Evolutionary conservation across 1,140 invertebrate genomes (phyloP).

Genomic region (Hypsibius dujardini): DNA sequence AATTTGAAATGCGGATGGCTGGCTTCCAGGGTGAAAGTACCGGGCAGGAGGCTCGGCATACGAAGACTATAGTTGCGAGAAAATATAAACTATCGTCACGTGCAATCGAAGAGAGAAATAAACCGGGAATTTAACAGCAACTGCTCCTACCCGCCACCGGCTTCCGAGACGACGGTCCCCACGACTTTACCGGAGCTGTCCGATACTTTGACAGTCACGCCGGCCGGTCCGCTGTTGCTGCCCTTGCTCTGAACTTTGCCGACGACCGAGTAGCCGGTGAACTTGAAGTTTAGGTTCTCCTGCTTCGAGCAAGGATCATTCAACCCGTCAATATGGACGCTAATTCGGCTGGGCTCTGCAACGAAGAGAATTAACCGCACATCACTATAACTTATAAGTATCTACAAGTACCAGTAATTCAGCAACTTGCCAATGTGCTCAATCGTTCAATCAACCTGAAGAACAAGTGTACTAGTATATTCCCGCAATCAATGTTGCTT

Average conservation of each 20-base stretch:
- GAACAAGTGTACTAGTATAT: too few species aligned
- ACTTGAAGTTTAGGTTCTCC: conserved; percentile 77
- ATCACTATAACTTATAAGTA: too few species aligned
- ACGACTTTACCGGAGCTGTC: conserved; percentile 36
- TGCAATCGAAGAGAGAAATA: too few species aligned
- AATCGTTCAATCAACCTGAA: too few species aligned
- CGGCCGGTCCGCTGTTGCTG: conserved; percentile 48
- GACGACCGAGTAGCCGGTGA: conserved; percentile 22
- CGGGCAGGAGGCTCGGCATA: conserved; percentile 66
- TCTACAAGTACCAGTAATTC: too few species aligned
- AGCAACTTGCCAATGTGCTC: too few species aligned
- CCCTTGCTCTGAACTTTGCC: conserved; percentile 45
- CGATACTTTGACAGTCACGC: conserved; percentile 52
- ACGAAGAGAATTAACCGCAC: too few species aligned
- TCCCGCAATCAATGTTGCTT: too few species aligned
- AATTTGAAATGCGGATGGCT: conserved; percentile 47
- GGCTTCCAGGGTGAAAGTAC: conserved; percentile 60
- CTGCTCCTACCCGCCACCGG: conserved; percentile 60
- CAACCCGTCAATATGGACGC: conserved; percentile 60
- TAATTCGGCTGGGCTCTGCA: conserved; percentile 57
- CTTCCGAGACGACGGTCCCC: conserved; percentile 47
- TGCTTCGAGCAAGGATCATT: conserved; percentile 67
- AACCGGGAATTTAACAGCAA: conserved; percentile 18
- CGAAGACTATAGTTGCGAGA: too few species aligned
- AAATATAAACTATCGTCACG: too few species aligned